Percentiles rank a stretch among this genome's conserved stretches.
Evolutionary conservation across 2,113 vertebrate species (phyloP).

Genomic region (Tricholaema leucomelas): DNA sequence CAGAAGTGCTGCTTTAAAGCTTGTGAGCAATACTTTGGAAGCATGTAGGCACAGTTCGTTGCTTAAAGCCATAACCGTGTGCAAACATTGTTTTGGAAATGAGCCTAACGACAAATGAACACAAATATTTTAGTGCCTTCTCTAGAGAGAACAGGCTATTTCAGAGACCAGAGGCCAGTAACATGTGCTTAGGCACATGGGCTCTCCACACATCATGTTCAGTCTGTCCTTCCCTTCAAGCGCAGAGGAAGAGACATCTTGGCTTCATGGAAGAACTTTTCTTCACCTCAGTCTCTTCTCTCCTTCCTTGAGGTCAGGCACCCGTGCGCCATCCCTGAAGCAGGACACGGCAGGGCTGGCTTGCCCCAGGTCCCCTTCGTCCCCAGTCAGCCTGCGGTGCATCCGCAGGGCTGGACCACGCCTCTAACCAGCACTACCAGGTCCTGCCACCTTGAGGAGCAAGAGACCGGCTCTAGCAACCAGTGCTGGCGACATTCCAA

Average conservation of each 20-base stretch:
- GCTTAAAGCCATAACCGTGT: background rate
- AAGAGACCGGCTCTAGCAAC: background rate
- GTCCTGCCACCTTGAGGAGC: conserved; percentile 35
- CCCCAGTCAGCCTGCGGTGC: too few species aligned
- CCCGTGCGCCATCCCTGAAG: background rate
- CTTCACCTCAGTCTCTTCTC: background rate
- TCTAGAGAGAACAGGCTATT: background rate
- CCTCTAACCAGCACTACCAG: background rate
- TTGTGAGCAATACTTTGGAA: background rate
- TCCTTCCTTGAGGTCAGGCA: too few species aligned
- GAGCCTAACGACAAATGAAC: background rate
- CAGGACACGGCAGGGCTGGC: background rate
- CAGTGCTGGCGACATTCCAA: background rate
- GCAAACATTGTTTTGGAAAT: background rate
- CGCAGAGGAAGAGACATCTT: background rate
- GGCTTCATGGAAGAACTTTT: background rate
- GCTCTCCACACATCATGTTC: background rate
- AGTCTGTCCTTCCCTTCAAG: background rate
- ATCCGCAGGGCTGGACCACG: background rate
- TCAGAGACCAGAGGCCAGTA: background rate
- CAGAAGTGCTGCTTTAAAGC: background rate
- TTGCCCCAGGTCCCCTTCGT: background rate
- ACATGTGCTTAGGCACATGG: rapidly evolving
- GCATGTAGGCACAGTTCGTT: background rate
- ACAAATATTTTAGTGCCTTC: background rate